Evolutionary conservation across 2,888 invertebrate species (phyloP).

Genomic region (Polyommatus iphigenia): DNA sequence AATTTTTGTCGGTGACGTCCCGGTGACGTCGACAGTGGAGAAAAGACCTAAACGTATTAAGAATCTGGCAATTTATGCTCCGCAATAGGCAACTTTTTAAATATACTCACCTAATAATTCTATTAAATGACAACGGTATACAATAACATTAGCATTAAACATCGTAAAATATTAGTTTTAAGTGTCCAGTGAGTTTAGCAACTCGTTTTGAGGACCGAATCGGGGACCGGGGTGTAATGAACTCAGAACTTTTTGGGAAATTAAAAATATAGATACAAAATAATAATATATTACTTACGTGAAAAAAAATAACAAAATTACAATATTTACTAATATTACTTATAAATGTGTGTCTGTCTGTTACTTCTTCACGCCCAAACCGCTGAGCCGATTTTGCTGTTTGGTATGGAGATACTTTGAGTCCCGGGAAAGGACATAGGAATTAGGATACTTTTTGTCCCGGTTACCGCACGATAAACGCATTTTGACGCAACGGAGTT

Average conservation of each 20-base stretch:
- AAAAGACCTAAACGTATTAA: not conserved
- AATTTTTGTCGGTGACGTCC: too few relatives aligned
- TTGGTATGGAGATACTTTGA: too few relatives aligned
- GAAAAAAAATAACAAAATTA: not conserved
- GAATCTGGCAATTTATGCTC: not conserved
- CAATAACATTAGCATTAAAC: slow-evolving; percentile 19
- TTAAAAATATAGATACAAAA: not conserved
- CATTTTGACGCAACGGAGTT: too few relatives aligned
- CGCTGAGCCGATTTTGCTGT: too few relatives aligned
- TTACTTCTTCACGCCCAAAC: too few relatives aligned
- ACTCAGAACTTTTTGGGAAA: not conserved
- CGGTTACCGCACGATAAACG: too few relatives aligned
- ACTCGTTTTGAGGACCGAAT: not conserved
- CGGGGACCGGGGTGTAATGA: not conserved
- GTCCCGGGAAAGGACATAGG: too few relatives aligned
- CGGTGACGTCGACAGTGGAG: too few relatives aligned
- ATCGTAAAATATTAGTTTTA: slow-evolving; percentile 17
- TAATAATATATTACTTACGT: not conserved
- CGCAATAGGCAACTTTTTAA: not conserved
- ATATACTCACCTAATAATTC: slow-evolving; percentile 27
- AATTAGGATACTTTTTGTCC: too few relatives aligned
- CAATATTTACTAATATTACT: too few relatives aligned
- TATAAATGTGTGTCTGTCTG: too few relatives aligned
- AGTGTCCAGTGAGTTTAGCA: not conserved
- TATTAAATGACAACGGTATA: slow-evolving; percentile 22